These are phyloP conservation scores for Leguminivora glycinivorella DNA, from an alignment of 1,140 invertebrate genomes.

Conservation along the genomic window DNA sequence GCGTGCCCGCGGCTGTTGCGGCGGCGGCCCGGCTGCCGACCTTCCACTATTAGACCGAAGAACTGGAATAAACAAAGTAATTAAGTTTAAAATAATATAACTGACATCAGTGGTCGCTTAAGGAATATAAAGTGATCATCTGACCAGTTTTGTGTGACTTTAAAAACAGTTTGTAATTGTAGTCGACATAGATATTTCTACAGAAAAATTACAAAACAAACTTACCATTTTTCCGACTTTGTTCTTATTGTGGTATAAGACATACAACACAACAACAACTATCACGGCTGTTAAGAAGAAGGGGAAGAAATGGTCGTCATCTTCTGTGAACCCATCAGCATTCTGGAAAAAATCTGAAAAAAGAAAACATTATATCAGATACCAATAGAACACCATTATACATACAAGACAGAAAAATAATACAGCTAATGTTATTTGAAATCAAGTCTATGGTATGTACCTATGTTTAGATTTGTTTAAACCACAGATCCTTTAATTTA, in stretches of 20 bases:
- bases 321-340: slow-evolving; percentile 50
- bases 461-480: too few species aligned
- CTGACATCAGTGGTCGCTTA: too few species aligned
- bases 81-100: background rate
- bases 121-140: too few species aligned
- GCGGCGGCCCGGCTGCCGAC: slow-evolving; percentile 58
- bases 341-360: slow-evolving; percentile 54
- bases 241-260: slow-evolving; percentile 70
- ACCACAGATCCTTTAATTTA: too few species aligned
- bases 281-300: slow-evolving; percentile 66
- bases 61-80: slow-evolving; percentile 53
- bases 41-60: slow-evolving; percentile 66
- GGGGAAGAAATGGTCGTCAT: slow-evolving; percentile 68
- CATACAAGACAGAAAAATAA: too few species aligned
- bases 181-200: too few species aligned
- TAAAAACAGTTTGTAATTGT: too few species aligned
- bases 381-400: too few species aligned
- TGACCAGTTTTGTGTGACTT: too few species aligned
- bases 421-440: too few species aligned
- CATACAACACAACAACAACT: slow-evolving; percentile 61
- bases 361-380: slow-evolving; percentile 21
- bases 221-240: slow-evolving; percentile 72
- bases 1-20: slow-evolving; percentile 67
- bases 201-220: background rate
- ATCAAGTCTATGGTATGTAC: too few species aligned